Base-by-base conservation (phyloP, 2,113 vertebrate species). In the Egretta garzetta region DNA sequence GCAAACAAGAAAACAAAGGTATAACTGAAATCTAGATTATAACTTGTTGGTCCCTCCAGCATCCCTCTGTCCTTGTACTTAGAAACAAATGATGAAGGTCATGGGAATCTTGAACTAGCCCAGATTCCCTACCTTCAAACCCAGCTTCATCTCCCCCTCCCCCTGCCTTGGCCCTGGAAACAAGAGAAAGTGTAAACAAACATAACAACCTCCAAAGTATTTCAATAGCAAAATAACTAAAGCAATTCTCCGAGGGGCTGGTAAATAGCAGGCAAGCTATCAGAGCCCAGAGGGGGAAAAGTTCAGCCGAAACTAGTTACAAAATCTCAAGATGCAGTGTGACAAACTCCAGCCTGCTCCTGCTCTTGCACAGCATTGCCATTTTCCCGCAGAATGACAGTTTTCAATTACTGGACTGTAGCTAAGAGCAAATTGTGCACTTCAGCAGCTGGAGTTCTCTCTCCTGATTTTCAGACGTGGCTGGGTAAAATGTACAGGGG, bases 391-490 rank as follows among this genome's bases (percentile, higher is more conserved):
- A 92, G 95, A 97, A 90, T 96, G 95, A 97, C 96, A 94, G 96
- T 97, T 98, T 98, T 97, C 97, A 97, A 95, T 98, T 98, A 98
- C 70, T 67, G 90, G 92, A 75, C 93, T 92, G 96, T 91, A 97
- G 94, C 89, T 96, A 39, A 97, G 93, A 97, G 86, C 77, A 80
- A 96, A 93, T 94, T 91, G 93, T 96, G 95, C 88, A 53, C 87
- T 89, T 96, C 91, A 96, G 96, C 93, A 97, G 93, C 90, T 94
- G 80, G 84, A 90, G 95, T 90, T 95, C 90, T 88, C 94, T 94
- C 80, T 63, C 88, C 88, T 79, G 82, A 93, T 97, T 92, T 93
- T 96, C 63, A 96, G 84, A 80, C 6, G 33, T 91, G 84, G 81
- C 39, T 86, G 88, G 82, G 97, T 96, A 93, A 96, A 97, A 95